Evolutionary conservation across 2,113 vertebrate species (phyloP), one percentile per base, ranked within the genome.

Genomic region (Aptenodytes patagonicus): DNA sequence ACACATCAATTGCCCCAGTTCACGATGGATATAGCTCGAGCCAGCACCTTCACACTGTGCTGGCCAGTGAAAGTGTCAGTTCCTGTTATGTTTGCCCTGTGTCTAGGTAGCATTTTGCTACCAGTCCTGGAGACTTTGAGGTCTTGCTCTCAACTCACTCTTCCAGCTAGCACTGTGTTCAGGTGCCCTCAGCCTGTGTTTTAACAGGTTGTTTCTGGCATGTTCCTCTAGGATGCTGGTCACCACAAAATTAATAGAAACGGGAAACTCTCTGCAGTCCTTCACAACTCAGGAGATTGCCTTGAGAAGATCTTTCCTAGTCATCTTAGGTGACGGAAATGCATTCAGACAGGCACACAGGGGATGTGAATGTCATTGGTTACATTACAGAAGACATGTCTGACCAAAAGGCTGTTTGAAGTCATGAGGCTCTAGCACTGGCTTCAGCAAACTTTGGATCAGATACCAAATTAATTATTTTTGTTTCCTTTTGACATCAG

Each of bases 401-500:
- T 58, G 34, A 80, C 46, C 54, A 46, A 72, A 84, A 88, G 20
- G 28, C n/a, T 81, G 72, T 54, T 52, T 84, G 64, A 76, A 80
- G 69, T 46, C 51, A 64, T 7, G 17, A 71, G 29, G 38, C 26
- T 81, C 36, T 20, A 84, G 60, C 34, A 34, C 7, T 36, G 64
- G 21, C 47, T 78, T 52, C 72, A 71, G 66, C 25, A 78, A 81
- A 60, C n/a, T 75, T 82, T 61, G 60, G 65, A 79, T 84, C 44
- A 17, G 52, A 65, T 75, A 86, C 79, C 55, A 55, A 60, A 75
- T 12, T 14, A 66, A 62, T 73, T 89, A 68, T 34, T 78, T 93
- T 80, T 46, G 49, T 71, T 92, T 94, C 71, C 72, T 90, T 93
- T 89, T 92, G 55, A 75, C 86, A 92, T 79, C 77, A 52, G 38